Evolutionary conservation across 2,888 invertebrate genomes (phyloP), one percentile per base, ranked within the genome.

Genomic region (Graphium colonna): DNA sequence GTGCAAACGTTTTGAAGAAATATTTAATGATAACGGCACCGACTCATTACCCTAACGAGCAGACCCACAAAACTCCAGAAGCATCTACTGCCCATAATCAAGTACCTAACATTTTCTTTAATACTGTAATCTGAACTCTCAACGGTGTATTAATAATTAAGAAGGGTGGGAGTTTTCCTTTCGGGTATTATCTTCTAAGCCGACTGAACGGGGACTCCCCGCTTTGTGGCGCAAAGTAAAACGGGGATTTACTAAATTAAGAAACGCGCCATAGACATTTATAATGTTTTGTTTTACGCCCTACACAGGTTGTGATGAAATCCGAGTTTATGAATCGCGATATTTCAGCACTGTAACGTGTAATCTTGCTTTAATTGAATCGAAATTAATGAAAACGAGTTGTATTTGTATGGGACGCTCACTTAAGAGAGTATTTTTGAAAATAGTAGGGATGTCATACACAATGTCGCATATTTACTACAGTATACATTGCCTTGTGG

Each of bases 71-170:
- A 39, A 36, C 40, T 12, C 13, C 26, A 36, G 40, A 41, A 3
- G 12, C 41, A 36, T 15, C 31, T 36, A 47, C 42, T 57, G 46
- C 33, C 55, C 60, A 58, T 61, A 60, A 61, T 64, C 61, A 60
- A 66, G 60, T 64, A 66, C 65, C 65, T 75, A 67, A 71, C 66
- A 64, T 60, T 65, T 67, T 61, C 64, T 62, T 62, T 75, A 73
- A 75, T 70, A 65, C 75, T 68, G 66, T 82, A 82, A 82, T 81
- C 80, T 73, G 60, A 60, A 64, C 67, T 68, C 73, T 75, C 73
- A 68, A 67, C 69, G 69, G 75, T 68, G 73, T 77, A 82, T 83
- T 83, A 80, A 81, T 84, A 82, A 82, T 84, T 79, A 82, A 82
- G 72, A 69, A 74, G 77, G 81, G 78, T 69, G 70, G 52, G 70